A percentile compares a stretch with the other conserved stretches of the same genome.
Conservation (phyloP, 2,113 vertebrate genomes). For the Mixornis gularis region DNA sequence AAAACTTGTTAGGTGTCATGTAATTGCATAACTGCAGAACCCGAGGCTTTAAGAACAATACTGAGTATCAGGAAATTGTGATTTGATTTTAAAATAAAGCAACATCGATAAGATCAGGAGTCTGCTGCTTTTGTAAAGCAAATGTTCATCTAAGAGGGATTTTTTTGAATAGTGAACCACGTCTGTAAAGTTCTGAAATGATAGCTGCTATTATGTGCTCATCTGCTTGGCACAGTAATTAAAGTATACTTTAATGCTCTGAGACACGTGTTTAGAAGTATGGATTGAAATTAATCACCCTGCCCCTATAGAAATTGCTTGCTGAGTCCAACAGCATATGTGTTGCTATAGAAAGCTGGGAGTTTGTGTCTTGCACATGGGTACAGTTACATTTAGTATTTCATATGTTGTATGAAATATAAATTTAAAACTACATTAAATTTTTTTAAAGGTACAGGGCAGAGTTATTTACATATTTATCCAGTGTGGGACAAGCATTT, state of each 20-base stretch:
- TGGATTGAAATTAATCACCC: background rate
- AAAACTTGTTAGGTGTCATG: background rate
- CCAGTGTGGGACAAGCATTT: background rate
- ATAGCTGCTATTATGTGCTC: background rate
- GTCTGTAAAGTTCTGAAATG: background rate
- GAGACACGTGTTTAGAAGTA: background rate
- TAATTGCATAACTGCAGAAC: background rate
- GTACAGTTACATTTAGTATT: background rate
- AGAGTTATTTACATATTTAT: background rate
- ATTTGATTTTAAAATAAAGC: slow-evolving; percentile 19
- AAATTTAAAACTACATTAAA: background rate
- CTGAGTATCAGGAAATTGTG: background rate
- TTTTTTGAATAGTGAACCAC: background rate
- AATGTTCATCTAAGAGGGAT: background rate
- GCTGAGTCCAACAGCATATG: background rate
- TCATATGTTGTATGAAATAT: background rate
- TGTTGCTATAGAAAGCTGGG: background rate
- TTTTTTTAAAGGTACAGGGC: background rate
- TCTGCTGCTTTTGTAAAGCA: background rate
- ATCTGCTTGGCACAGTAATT: slow-evolving; percentile 1
- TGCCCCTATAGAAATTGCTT: background rate
- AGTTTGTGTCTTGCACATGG: background rate
- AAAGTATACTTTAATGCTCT: background rate
- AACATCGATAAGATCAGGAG: background rate
- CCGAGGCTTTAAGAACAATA: background rate